Conservation (phyloP, 2,888 invertebrate genomes). For the Danaus chrysippus region DNA sequence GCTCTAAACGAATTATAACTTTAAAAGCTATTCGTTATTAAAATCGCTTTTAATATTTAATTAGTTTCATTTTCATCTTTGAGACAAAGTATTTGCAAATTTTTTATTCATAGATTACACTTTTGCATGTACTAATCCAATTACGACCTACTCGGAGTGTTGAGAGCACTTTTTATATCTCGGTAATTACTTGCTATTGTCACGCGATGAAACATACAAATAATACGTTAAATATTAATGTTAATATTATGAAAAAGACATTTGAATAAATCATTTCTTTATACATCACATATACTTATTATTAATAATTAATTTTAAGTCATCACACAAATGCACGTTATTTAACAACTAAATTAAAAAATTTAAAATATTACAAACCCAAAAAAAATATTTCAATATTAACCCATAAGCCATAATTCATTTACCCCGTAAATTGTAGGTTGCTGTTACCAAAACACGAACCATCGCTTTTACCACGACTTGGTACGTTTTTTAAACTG, state of each 20-base stretch:
- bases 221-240: slow-evolving; percentile 1
- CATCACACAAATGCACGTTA: too few species aligned
- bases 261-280: neutral
- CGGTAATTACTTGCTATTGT: slow-evolving; percentile 28
- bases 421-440: slow-evolving; percentile 25
- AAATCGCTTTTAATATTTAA: neutral
- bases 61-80: neutral
- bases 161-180: slow-evolving; percentile 20
- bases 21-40: too few species aligned
- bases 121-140: slow-evolving; percentile 26
- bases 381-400: neutral
- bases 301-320: too few species aligned
- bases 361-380: neutral
- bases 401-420: slow-evolving; percentile 12
- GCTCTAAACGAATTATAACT: too few species aligned
- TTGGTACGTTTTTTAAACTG: slow-evolving; percentile 8
- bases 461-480: slow-evolving; percentile 1
- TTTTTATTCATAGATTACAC: slow-evolving; percentile 18
- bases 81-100: neutral
- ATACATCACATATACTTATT: neutral
- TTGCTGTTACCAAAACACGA: slow-evolving; percentile 20
- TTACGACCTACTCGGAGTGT: slow-evolving; percentile 16
- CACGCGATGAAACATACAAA: slow-evolving; percentile 26
- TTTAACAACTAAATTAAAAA: neutral
- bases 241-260: slow-evolving; percentile 7